phyloP scores from a whole-genome alignment of 2,888 invertebrate species.

The Agrochola litura region DNA sequence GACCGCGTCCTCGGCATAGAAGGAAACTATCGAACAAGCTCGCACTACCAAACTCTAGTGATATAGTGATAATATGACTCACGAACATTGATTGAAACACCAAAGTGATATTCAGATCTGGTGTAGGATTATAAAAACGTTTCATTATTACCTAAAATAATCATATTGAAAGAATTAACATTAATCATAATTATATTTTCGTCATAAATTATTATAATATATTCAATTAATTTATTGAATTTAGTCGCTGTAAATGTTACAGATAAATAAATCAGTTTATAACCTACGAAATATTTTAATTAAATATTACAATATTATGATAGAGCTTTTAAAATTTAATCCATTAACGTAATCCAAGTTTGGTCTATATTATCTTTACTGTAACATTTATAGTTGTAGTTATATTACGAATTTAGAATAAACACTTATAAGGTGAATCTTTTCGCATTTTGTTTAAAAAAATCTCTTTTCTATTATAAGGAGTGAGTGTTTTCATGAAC shows the following conservation, averaged over 20 bases:
- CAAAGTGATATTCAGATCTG: constrained; percentile 85
- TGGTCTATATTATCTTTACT: constrained; percentile 50
- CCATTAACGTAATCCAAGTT: constrained; percentile 46
- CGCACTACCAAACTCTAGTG: constrained; percentile 57
- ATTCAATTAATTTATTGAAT: constrained; percentile 55
- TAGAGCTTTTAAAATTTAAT: constrained; percentile 44
- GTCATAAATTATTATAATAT: constrained; percentile 55
- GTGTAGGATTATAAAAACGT: constrained; percentile 67
- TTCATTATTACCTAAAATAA: constrained; percentile 64
- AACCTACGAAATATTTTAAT: constrained; percentile 29
- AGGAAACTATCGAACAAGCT: constrained; percentile 21
- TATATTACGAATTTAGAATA: constrained; percentile 57
- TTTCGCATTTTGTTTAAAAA: constrained; percentile 52
- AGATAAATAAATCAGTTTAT: constrained; percentile 40
- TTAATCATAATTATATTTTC: constrained; percentile 61
- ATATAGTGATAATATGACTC: constrained; percentile 64
- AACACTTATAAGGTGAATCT: constrained; percentile 55
- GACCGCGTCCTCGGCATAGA: constrained; percentile 11
- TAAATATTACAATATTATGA: constrained; percentile 26
- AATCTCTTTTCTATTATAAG: constrained; percentile 53
- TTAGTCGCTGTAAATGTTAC: constrained; percentile 63
- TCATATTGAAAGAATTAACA: constrained; percentile 53
- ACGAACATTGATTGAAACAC: constrained; percentile 72
- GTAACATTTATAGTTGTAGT: constrained; percentile 63
- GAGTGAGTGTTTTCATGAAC: constrained; percentile 60